Evolutionary conservation across 2,797 vertebrate species (phyloP).

Genomic region (Myripristis jacobus): DNA sequence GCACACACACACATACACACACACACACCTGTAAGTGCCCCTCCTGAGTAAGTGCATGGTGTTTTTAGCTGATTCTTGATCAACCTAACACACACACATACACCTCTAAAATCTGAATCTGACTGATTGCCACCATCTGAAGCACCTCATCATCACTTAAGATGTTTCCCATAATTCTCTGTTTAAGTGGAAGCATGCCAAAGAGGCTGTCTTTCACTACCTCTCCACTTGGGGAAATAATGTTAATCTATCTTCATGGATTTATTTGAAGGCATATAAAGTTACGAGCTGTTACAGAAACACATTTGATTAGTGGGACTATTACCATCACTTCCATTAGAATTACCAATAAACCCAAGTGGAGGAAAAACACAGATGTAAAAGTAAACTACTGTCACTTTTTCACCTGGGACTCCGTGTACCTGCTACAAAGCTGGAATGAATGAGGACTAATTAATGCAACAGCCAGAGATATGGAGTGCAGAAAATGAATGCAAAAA

Average conservation of each 20-base stretch:
- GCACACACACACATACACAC: slow-evolving; percentile 12
- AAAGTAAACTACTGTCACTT: neutral
- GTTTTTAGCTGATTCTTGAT: slow-evolving; percentile 11
- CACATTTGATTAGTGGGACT: neutral
- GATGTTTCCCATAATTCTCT: slow-evolving; percentile 1
- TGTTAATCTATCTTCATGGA: neutral
- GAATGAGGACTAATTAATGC: neutral
- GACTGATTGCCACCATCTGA: slow-evolving; percentile 25
- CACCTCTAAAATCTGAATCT: slow-evolving; percentile 16
- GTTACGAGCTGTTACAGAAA: neutral
- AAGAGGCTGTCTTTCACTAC: slow-evolving; percentile 17
- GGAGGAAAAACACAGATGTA: neutral
- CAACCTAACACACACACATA: slow-evolving; percentile 30
- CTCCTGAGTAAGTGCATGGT: neutral
- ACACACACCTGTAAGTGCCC: neutral
- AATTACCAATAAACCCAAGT: neutral
- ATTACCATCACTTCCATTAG: neutral
- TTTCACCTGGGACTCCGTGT: neutral
- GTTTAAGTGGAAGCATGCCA: slow-evolving; percentile 26
- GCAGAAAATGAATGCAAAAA: neutral
- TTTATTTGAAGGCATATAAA: slow-evolving; percentile 5
- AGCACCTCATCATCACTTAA: slow-evolving; percentile 25
- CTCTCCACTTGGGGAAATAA: slow-evolving; percentile 2
- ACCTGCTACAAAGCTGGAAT: neutral
- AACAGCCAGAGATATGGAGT: neutral